Percentiles rank a stretch among this genome's conserved stretches.
Evolutionary conservation across 2,113 vertebrate genomes (phyloP).

Genomic region (Cathartes aura): DNA sequence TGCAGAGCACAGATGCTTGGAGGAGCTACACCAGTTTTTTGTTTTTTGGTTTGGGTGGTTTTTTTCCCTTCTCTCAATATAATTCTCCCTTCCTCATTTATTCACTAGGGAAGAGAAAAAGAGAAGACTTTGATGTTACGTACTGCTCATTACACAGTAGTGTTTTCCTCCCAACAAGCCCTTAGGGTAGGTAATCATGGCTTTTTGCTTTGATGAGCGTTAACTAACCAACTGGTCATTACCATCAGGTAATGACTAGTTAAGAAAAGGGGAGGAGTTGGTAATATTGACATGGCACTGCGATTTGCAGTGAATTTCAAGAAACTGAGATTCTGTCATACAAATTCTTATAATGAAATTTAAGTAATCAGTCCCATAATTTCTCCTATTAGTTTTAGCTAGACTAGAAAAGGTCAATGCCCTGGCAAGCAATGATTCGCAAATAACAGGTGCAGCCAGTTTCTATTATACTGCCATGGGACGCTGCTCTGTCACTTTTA

Average conservation of each 20-base stretch:
- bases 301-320: neutral
- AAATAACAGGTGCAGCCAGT: slow-evolving; percentile 84
- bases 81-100: neutral
- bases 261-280: neutral
- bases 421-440: slow-evolving; percentile 78
- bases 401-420: slow-evolving; percentile 77
- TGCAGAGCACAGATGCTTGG: slow-evolving; percentile 46
- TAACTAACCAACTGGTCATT: neutral
- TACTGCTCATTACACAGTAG: neutral
- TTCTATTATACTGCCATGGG: slow-evolving; percentile 73
- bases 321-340: slow-evolving; percentile 22
- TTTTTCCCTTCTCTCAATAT: neutral
- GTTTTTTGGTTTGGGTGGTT: fast-evolving
- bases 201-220: neutral
- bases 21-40: neutral
- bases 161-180: neutral
- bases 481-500: slow-evolving; percentile 84
- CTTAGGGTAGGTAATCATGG: neutral
- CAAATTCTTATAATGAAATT: slow-evolving; percentile 42
- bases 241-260: neutral
- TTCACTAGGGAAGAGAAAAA: neutral
- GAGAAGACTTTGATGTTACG: neutral
- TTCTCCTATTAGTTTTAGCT: slow-evolving; percentile 78
- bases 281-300: neutral
- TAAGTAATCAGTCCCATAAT: slow-evolving; percentile 70